Conservation (phyloP, 1,140 invertebrate genomes). For the Pogonomyrmex californicus region DNA sequence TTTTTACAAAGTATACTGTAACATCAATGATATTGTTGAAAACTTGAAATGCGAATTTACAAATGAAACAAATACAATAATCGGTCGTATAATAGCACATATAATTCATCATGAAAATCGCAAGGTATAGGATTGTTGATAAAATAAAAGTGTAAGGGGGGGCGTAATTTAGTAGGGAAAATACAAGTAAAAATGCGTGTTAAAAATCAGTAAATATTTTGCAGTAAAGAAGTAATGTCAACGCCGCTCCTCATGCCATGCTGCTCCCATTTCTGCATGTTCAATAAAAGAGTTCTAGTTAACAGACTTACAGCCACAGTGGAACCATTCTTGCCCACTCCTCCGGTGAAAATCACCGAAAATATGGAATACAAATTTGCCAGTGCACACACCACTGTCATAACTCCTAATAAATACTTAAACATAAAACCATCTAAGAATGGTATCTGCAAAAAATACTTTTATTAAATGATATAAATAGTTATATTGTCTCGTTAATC, state of each 20-base stretch:
- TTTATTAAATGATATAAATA: conserved; percentile 73
- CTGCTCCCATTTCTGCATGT: conserved; percentile 82
- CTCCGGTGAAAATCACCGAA: conserved; percentile 95
- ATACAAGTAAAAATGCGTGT: conserved; percentile 69
- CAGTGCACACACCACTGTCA: conserved; percentile 90
- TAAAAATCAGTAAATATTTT: conserved; percentile 77
- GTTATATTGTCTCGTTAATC: conserved; percentile 31
- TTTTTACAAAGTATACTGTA: not conserved
- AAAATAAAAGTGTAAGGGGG: conserved; percentile 24
- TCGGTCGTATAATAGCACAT: conserved; percentile 27
- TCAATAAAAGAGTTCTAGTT: conserved; percentile 80
- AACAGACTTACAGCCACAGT: conserved; percentile 93
- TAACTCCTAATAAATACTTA: conserved; percentile 91
- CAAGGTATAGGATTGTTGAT: conserved; percentile 19
- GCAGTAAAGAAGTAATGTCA: conserved; percentile 80
- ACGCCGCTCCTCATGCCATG: conserved; percentile 85
- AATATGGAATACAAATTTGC: conserved; percentile 90
- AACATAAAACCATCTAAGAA: conserved; percentile 90
- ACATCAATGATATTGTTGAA: conserved; percentile 20
- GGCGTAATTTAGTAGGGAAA: conserved; percentile 60
- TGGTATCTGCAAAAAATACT: conserved; percentile 86
- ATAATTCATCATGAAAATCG: conserved; percentile 28
- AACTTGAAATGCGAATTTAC: conserved; percentile 14
- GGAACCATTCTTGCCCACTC: conserved; percentile 98
- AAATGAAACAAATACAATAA: conserved; percentile 28